Base-by-base conservation (phyloP, 2,888 invertebrate genomes). In the Orthosia gracilis region DNA sequence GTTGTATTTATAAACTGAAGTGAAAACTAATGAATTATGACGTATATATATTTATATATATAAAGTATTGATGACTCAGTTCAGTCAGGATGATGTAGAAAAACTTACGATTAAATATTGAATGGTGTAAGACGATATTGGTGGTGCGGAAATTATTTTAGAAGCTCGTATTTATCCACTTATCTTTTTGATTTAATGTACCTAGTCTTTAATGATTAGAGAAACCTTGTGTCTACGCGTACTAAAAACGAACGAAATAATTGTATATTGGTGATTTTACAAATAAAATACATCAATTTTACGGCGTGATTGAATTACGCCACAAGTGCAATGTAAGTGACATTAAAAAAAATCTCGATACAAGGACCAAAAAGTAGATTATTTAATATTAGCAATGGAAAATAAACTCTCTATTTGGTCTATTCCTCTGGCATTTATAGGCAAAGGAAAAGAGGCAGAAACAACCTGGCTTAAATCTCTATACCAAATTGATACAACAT, bases 1-100 rank as follows among this genome's bases (percentile, higher is more conserved):
- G 64, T 52, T 58, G 76, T 86, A 86, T 89, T 89, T 89, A 86
- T 87, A 87, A 88, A 78, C 80, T 82, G 45, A 72, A 78, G 84
- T 77, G 65, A 31, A 31, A 31, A 31, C 52, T 80, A 83, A 89
- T 88, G 88, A 89, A 85, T 88, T 88, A n/a, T n/a, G n/a, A n/a
- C n/a, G n/a, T n/a, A n/a, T n/a, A n/a, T n/a, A n/a, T n/a, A n/a
- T n/a, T n/a, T n/a, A n/a, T n/a, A n/a, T n/a, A n/a, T n/a, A n/a
- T n/a, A n/a, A n/a, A 85, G 78, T 76, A 69, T 73, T 80, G 78
- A 86, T 86, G 85, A 87, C 81, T 80, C 70, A 78, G 69, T 71
- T 47, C 59, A 73, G 52, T 67, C 31, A 63, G 52, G 64, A 54
- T 76, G 40, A 59, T 49, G 52, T 61, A 47, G 31, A 70, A 59